phyloP scores from a whole-genome alignment of 2,888 invertebrate species.

The Bhutanitis thaidina region DNA sequence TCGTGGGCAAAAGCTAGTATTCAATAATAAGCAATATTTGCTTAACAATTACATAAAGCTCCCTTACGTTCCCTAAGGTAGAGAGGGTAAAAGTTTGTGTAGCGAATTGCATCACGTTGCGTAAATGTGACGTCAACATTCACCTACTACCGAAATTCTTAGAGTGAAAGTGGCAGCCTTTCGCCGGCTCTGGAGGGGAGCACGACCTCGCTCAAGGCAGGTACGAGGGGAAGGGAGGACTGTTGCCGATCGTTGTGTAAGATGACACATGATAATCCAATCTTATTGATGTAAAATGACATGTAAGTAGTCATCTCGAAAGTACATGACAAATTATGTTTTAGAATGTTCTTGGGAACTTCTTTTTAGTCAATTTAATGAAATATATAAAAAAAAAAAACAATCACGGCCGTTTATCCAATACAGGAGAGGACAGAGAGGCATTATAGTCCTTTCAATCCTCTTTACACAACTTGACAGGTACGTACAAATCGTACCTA shows the following conservation, averaged over 20 bases:
- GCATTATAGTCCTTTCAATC: too few species aligned
- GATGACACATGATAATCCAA: conserved; percentile 23
- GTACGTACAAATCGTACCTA: too few species aligned
- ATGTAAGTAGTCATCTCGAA: too few species aligned
- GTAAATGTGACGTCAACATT: conserved; percentile 65
- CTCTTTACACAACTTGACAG: too few species aligned
- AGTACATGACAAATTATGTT: not conserved
- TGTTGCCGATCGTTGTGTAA: conserved; percentile 25
- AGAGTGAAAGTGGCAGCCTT: conserved; percentile 74
- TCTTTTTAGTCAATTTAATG: too few species aligned
- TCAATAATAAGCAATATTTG: too few species aligned
- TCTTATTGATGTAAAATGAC: not conserved
- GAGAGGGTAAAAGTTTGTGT: conserved; percentile 33
- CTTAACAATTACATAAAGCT: not conserved
- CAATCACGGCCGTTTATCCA: too few species aligned
- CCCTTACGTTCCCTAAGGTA: not conserved
- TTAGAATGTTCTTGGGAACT: too few species aligned
- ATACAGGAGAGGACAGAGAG: too few species aligned
- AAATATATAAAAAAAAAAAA: too few species aligned
- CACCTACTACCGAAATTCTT: conserved; percentile 58
- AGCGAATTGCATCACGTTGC: conserved; percentile 66
- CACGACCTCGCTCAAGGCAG: conserved; percentile 16
- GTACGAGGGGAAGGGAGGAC: conserved; percentile 23
- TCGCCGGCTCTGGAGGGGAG: conserved; percentile 55
- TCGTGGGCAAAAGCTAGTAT: too few species aligned